Conservation (phyloP, 2,113 vertebrate genomes). For the Dasyurus viverrinus region DNA sequence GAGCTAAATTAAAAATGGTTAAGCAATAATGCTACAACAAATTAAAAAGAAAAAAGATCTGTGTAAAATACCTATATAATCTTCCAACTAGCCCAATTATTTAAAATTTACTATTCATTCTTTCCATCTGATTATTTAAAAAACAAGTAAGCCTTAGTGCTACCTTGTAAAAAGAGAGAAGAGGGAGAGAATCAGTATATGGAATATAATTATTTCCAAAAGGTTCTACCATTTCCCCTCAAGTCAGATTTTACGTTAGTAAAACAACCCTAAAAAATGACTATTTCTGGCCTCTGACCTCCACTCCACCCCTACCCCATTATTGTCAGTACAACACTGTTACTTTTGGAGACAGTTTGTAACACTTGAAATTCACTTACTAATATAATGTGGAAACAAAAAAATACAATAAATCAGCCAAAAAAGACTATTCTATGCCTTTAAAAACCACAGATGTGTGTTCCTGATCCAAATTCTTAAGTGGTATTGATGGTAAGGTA, state of each 20-base stretch:
- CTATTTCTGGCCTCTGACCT: not conserved
- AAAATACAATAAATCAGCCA: conserved; percentile 23
- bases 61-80: not conserved
- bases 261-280: not conserved
- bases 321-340: not conserved
- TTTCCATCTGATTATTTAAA: not conserved
- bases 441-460: conserved; percentile 3
- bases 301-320: too few relatives aligned
- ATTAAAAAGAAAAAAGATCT: not conserved
- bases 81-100: not conserved
- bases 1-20: not conserved
- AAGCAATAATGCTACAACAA: not conserved
- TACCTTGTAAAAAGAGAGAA: not conserved
- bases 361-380: not conserved
- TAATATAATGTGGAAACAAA: not conserved
- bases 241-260: not conserved
- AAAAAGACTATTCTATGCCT: not conserved
- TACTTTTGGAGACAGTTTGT: not conserved
- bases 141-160: not conserved
- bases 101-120: not conserved
- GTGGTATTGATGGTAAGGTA: conserved; percentile 20
- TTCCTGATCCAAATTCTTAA: conserved; percentile 4
- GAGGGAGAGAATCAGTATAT: not conserved
- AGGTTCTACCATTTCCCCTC: not conserved
- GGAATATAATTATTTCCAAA: not conserved